A percentile compares a stretch with the other conserved stretches of the same genome.
Conservation (phyloP, 2,888 invertebrate species). For the Cynaeus angustus region DNA sequence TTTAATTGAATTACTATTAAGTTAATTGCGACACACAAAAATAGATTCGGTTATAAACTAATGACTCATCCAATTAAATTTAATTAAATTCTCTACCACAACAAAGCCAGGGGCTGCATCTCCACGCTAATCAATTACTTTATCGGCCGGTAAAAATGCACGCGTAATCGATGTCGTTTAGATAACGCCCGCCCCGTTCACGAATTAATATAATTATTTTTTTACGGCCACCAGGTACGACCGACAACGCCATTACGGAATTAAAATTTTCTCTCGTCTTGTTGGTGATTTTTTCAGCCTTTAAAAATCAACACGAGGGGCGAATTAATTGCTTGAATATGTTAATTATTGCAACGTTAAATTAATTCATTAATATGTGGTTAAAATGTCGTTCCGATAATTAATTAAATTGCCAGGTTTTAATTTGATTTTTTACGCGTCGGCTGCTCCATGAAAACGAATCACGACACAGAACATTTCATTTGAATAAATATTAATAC, state of each 20-base stretch:
- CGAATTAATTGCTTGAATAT: constrained; percentile 24
- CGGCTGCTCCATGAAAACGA: constrained; percentile 28
- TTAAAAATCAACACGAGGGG: constrained; percentile 18
- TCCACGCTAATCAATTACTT: constrained; percentile 44
- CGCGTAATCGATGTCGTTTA: constrained; percentile 41
- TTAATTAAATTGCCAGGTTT: constrained; percentile 34
- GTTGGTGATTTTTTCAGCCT: constrained; percentile 19
- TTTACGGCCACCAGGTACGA: constrained; percentile 30
- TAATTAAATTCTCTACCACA: constrained; percentile 50
- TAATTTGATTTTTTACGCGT: constrained; percentile 29
- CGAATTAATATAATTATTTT: constrained; percentile 37
- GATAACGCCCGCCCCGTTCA: constrained; percentile 28
- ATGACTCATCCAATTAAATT: constrained; percentile 52
- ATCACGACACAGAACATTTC: constrained; percentile 38
- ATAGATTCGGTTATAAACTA: constrained; percentile 50
- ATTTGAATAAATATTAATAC: constrained; percentile 44
- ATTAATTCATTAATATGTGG: constrained; percentile 39
- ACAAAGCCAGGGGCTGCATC: constrained; percentile 44
- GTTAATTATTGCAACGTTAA: constrained; percentile 31
- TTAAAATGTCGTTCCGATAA: constrained; percentile 37
- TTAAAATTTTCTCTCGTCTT: constrained; percentile 26
- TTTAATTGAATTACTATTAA: constrained; percentile 45
- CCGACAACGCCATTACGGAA: constrained; percentile 26
- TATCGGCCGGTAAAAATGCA: constrained; percentile 44
- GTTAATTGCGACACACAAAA: constrained; percentile 47